Evolutionary conservation across 2,797 vertebrate genomes (phyloP).

Genomic region (Ctenosaura bakeri): DNA sequence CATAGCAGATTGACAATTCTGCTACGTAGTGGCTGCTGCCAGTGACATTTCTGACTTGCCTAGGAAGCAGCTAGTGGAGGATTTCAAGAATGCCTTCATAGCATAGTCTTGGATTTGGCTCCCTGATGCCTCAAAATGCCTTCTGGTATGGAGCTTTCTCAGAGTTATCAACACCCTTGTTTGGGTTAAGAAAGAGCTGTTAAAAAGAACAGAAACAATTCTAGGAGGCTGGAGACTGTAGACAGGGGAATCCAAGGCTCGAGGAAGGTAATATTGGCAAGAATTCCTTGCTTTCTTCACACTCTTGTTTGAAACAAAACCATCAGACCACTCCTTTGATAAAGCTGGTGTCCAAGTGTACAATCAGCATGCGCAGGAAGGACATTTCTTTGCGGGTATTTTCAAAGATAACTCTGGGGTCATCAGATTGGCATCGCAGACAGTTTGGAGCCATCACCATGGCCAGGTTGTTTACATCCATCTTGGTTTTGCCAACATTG

Average conservation of each 20-base stretch:
- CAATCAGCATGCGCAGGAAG: conserved; percentile 92
- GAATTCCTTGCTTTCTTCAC: neutral
- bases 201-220: conserved; percentile 12
- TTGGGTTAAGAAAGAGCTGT: neutral
- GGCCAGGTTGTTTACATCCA: conserved; percentile 95
- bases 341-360: conserved; percentile 91
- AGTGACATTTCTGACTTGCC: neutral
- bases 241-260: conserved; percentile 11
- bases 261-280: conserved; percentile 20
- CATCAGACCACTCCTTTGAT: conserved; percentile 87
- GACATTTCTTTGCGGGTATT: conserved; percentile 96
- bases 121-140: neutral
- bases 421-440: conserved; percentile 91
- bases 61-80: conserved; percentile 1
- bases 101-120: conserved; percentile 5
- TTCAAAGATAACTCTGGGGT: conserved; percentile 92
- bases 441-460: conserved; percentile 98
- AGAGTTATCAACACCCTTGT: conserved; percentile 1
- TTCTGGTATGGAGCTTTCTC: neutral
- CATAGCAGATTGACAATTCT: neutral
- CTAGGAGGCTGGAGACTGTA: neutral
- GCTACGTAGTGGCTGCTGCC: neutral
- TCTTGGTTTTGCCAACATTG: conserved; percentile 92
- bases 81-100: neutral
- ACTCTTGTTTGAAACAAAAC: neutral